Percentiles rank a stretch among this genome's conserved stretches.
Evolutionary conservation across 2,888 invertebrate species (phyloP).

Genomic region (Eudemis profundana): DNA sequence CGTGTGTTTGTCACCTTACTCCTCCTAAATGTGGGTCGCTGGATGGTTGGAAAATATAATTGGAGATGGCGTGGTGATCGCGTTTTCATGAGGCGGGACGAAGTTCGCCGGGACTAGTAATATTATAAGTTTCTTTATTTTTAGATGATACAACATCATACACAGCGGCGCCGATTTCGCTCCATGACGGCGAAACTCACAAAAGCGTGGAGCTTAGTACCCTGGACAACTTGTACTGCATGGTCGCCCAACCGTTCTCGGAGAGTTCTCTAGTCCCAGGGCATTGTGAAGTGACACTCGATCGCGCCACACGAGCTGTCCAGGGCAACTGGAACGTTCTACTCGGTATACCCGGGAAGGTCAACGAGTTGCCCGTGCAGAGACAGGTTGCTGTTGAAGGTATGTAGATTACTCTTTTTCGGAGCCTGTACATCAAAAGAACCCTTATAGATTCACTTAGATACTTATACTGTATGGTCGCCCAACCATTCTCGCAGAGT

Average conservation of each 20-base stretch:
- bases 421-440: no score
- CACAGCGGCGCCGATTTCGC: slow-evolving; percentile 57
- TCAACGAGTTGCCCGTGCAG: slow-evolving; percentile 69
- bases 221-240: slow-evolving; percentile 67
- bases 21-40: no score
- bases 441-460: no score
- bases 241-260: slow-evolving; percentile 74
- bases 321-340: slow-evolving; percentile 78
- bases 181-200: slow-evolving; percentile 64
- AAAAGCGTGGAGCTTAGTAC: slow-evolving; percentile 61
- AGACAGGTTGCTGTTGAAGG: slow-evolving; percentile 70
- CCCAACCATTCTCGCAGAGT: slow-evolving; percentile 74
- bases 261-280: slow-evolving; percentile 73
- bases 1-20: no score
- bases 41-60: no score
- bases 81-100: no score
- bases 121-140: slow-evolving; percentile 36
- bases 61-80: no score
- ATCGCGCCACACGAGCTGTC: slow-evolving; percentile 71
- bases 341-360: slow-evolving; percentile 74
- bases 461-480: slow-evolving; percentile 71
- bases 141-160: slow-evolving; percentile 56
- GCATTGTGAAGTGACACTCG: slow-evolving; percentile 70
- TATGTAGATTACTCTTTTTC: slow-evolving; percentile 45
- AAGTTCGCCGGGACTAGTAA: no score